Conservation (phyloP, 2,888 invertebrate species). For the Drepanosiphum platanoidis region DNA sequence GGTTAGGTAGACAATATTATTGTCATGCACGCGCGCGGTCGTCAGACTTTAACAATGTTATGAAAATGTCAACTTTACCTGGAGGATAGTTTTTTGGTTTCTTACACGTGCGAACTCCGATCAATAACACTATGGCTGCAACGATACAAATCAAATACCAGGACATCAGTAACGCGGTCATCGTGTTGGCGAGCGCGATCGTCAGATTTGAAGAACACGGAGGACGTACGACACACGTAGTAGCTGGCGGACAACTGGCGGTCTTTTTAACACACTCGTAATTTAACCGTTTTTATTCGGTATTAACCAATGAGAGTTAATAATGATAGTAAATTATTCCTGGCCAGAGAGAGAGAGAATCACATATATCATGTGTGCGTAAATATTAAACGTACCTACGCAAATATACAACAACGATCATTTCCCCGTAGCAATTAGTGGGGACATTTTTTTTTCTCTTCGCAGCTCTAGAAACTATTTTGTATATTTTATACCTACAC, state of each 20-base stretch:
- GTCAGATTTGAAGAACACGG: neutral
- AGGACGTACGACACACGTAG: neutral
- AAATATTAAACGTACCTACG: neutral
- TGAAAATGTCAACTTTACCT: conserved; percentile 28
- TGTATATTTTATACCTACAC: neutral
- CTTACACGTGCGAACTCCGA: conserved; percentile 11
- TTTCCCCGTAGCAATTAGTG: neutral
- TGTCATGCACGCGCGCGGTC: too few species aligned
- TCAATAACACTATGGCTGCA: neutral
- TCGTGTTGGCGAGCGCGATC: neutral
- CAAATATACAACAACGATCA: neutral
- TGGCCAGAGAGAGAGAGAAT: neutral
- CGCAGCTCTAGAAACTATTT: neutral
- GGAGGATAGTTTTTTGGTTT: conserved; percentile 56
- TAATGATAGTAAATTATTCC: neutral
- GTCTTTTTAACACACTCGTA: conserved; percentile 4
- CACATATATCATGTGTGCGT: neutral
- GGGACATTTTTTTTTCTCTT: neutral
- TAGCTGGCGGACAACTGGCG: conserved; percentile 5
- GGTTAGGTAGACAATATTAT: too few species aligned
- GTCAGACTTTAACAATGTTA: too few species aligned
- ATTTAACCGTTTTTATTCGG: neutral
- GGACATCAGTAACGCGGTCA: neutral
- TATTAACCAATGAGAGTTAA: neutral
- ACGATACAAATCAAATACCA: conserved; percentile 19